Base-by-base conservation (phyloP, 2,797 vertebrate species). In the Notolepis coatsorum region DNA sequence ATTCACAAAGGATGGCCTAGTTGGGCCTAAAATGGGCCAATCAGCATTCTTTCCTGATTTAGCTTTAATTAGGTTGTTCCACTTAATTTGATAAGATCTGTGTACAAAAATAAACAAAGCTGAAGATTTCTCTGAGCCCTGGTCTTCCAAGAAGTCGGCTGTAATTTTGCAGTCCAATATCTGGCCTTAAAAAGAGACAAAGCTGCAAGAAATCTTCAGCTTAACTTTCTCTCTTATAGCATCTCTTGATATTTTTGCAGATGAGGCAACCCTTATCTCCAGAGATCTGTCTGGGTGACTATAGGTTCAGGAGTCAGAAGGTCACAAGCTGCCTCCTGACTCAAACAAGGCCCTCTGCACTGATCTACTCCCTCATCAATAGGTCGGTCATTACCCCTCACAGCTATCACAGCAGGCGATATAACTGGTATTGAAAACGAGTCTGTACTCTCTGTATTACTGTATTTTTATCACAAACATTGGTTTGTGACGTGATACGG, bases 351-450 rank as follows among this genome's bases (percentile, higher is more conserved):
- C 54, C 57, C 39, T 27, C n/a, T 31, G 69, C 55, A 38, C 51
- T 79, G 78, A 86, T 79, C 64, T 72, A 75, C 51, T 65, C 61
- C 42, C 58, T 57, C 49, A 71, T 83, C 82, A 68, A 78, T 76
- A 77, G 53, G 58, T 69, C 25, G 1, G 30, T 8, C 48, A 27
- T 80, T 71, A 46, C 51, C 60, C 15, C 73, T 42, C 23, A 65
- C 60, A 65, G 75, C 59, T 35, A 69, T 77, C 58, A 70, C 66
- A 55, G 20, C 48, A 20, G 42, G 49, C 57, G 45, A 35, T 23
- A 35, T 23, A 39, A 68, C 35, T 68, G 52, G 51, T 45, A 39
- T 15, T 65, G 62, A 30, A 75, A 70, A 61, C 51, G 35, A 39
- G 72, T 80, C 71, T 60, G 57, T 75, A 66, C 5, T n/a, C 2